Conservation (phyloP, 2,113 vertebrate genomes). For the Rhabdornis inornatus region DNA sequence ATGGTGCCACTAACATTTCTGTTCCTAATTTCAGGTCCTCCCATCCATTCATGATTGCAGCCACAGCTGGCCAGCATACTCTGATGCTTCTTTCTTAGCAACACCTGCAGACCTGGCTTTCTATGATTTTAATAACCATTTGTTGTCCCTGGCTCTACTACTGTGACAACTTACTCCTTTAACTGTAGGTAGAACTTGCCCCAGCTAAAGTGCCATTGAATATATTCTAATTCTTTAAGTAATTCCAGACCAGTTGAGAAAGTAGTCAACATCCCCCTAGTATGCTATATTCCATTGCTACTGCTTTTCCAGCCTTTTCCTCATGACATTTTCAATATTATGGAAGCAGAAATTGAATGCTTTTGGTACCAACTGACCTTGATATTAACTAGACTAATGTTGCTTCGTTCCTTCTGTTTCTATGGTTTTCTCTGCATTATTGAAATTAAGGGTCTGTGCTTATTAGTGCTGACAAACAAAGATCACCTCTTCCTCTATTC, state of each 20-base stretch:
- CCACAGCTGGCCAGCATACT: neutral
- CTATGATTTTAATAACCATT: neutral
- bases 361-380: neutral
- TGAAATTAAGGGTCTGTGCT: neutral
- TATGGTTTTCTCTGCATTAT: neutral
- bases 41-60: neutral
- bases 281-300: neutral
- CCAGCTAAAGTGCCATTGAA: neutral
- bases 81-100: neutral
- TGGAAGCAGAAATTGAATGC: neutral
- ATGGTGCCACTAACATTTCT: neutral
- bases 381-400: neutral
- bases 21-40: neutral
- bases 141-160: neutral
- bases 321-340: neutral
- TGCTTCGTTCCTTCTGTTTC: neutral
- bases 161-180: neutral
- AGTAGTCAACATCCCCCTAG: neutral
- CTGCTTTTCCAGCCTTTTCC: neutral
- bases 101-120: neutral
- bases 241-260: neutral
- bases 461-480: slow-evolving; percentile 1
- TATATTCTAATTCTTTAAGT: neutral
- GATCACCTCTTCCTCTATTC: neutral
- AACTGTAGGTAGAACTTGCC: neutral